A percentile compares a stretch with the other conserved stretches of the same genome.
Evolutionary conservation across 2,797 vertebrate genomes (phyloP).

Genomic region (Platalea minor): DNA sequence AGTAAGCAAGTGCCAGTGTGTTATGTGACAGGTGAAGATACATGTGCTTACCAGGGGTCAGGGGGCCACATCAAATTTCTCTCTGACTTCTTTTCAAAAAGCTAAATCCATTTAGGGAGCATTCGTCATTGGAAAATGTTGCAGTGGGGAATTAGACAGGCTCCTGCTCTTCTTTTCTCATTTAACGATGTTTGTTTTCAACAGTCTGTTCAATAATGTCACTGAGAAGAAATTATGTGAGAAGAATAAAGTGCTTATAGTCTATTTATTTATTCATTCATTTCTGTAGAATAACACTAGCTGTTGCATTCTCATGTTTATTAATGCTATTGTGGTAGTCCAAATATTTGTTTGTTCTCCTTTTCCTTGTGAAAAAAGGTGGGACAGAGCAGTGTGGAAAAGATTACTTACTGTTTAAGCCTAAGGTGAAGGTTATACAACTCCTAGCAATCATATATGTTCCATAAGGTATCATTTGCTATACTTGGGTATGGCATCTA

Average conservation of each 20-base stretch:
- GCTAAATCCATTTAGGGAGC: constrained; percentile 81
- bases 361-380: constrained; percentile 38
- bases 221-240: constrained; percentile 80
- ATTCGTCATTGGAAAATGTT: constrained; percentile 81
- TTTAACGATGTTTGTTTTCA: constrained; percentile 85
- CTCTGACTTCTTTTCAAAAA: constrained; percentile 82
- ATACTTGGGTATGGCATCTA: neutral
- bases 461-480: neutral
- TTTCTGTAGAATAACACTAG: constrained; percentile 76
- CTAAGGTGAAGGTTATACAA: constrained; percentile 45
- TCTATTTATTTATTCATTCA: constrained; percentile 81
- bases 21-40: constrained; percentile 86
- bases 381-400: neutral
- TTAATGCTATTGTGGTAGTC: constrained; percentile 66
- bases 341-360: constrained; percentile 69
- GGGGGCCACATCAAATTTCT: constrained; percentile 83
- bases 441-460: neutral
- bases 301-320: constrained; percentile 77
- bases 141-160: constrained; percentile 76
- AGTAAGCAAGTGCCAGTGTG: constrained; percentile 83
- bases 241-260: constrained; percentile 80
- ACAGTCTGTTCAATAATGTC: constrained; percentile 82
- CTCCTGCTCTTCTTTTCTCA: constrained; percentile 75
- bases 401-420: constrained; percentile 50
- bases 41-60: constrained; percentile 83